Evolutionary conservation across 2,113 vertebrate genomes (phyloP), one percentile per base, ranked within the genome.

Genomic region (Podilymbus podiceps): DNA sequence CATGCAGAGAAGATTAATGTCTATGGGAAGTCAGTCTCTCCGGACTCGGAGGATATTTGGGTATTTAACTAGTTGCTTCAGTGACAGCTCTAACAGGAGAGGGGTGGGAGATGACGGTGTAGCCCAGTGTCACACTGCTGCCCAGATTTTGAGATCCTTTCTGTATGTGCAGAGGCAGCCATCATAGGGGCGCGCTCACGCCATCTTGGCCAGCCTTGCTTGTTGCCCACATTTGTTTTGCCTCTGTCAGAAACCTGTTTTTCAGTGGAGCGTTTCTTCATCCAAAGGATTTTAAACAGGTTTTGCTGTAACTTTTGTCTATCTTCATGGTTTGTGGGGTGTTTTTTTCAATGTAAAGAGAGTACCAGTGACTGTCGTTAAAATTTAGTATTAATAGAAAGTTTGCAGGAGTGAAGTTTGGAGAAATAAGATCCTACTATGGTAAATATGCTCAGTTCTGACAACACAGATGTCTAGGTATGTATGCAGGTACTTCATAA

Each of bases 151-250:
- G 47, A 38, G 15, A 16, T 31, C 10, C 9, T 58, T 28, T 40
- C 8, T 27, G 27, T 28, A 9, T 5, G 38, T 24, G 38, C 62
- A 13, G 25, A 27, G 38, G 67, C 30, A 44, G 21, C 35, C 1
- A 1, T 69, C 10, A 0, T 1, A 22, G 42, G 8, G 52, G 9
- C 3, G 5, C 0, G 2, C 69, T 35, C 3, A 4, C 9, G 44
- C 15, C 8, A 2, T 44, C 31, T 28, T 27, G 15, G 19, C 31
- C 33, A 33, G 58, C 23, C 28, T 66, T 62, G 9, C 21, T 80
- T 55, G 9, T 42, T 74, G 52, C 38, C 46, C 20, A 22, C 11
- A 13, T 5, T 17, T 42, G 22, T 35, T 50, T 69, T 52, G 27
- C 11, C 18, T 87, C 56, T 58, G 69, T 44, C 63, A 63, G 33